phyloP scores from a whole-genome alignment of 1,140 invertebrate species.

The Steinernema khuongi region DNA sequence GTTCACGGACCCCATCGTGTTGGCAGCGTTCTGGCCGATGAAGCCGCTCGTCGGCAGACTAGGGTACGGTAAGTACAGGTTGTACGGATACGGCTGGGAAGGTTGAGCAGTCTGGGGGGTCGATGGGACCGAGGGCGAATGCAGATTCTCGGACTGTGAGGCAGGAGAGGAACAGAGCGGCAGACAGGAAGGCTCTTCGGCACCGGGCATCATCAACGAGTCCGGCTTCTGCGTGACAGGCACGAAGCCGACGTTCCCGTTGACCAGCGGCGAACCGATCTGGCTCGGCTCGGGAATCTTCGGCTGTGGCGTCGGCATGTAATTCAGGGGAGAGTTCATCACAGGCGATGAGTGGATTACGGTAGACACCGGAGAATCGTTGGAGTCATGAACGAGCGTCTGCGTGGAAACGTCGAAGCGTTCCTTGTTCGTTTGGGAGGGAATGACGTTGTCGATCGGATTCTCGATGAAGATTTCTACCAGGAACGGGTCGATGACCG shows the following conservation, averaged over 20 bases:
- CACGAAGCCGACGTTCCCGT: background rate
- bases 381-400: background rate
- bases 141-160: background rate
- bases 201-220: background rate
- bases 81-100: background rate
- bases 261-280: background rate
- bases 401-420: conserved; percentile 10
- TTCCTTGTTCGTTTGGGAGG: background rate
- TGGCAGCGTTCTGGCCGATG: background rate
- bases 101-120: background rate
- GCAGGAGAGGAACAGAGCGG: background rate
- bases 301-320: background rate
- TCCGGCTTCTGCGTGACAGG: background rate
- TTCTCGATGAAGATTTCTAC: conserved; percentile 29
- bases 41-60: background rate
- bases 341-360: background rate
- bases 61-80: background rate
- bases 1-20: background rate
- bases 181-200: background rate
- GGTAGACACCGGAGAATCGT: background rate
- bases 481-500: conserved; percentile 32
- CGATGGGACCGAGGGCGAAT: background rate
- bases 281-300: background rate
- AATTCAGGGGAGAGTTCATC: background rate
- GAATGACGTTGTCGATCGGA: conserved; percentile 21